Evolutionary conservation across 2,888 invertebrate genomes (phyloP).

Genomic region (Pristionchus mayeri): DNA sequence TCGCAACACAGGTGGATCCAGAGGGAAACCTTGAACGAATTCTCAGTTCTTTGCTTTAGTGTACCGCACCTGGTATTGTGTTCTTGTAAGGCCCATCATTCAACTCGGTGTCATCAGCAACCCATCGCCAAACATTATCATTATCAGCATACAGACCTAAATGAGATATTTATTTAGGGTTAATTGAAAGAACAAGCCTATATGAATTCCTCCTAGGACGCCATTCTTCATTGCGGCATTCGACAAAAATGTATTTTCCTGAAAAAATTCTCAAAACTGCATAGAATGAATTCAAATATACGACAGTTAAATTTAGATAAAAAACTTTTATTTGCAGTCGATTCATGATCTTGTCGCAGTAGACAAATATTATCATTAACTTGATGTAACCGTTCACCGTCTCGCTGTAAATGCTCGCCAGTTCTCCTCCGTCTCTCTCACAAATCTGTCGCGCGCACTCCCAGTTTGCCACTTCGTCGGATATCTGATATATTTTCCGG

Average conservation of each 20-base stretch:
- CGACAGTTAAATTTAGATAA: too few species aligned
- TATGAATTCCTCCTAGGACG: not conserved
- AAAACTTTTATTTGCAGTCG: too few species aligned
- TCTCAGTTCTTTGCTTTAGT: too few species aligned
- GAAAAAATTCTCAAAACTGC: too few species aligned
- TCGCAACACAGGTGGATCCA: not conserved
- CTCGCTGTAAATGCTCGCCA: not conserved
- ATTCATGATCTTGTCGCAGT: too few species aligned
- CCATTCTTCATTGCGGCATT: not conserved
- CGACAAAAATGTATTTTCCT: not conserved
- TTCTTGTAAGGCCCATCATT: not conserved
- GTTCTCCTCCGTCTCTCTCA: not conserved
- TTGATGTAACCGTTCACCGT: too few species aligned
- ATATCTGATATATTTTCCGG: too few species aligned
- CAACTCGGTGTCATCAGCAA: not conserved
- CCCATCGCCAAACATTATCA: not conserved
- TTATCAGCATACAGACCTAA: not conserved
- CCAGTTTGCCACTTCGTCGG: too few species aligned
- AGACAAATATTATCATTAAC: too few species aligned
- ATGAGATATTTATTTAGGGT: too few species aligned
- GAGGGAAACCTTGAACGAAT: not conserved
- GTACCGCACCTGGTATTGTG: too few species aligned
- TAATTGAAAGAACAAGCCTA: not conserved
- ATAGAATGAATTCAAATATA: too few species aligned
- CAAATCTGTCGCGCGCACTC: not conserved